A percentile compares a stretch with the other conserved stretches of the same genome.
Evolutionary conservation across 2,113 vertebrate species (phyloP).

Genomic region (Micromys minutus): DNA sequence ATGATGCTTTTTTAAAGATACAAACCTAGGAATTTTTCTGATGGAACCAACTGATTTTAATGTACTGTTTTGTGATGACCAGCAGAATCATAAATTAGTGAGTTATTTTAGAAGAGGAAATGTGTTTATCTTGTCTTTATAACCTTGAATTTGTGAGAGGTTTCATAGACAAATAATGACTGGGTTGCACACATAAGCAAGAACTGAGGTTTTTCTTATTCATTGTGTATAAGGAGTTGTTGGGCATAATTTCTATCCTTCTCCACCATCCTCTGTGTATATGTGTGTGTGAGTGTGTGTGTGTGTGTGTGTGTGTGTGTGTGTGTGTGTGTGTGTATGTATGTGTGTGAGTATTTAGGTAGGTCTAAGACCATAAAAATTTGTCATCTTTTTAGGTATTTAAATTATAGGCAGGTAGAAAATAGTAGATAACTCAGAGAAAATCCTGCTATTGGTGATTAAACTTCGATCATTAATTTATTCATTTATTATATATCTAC

Average conservation of each 20-base stretch:
- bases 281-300: neutral
- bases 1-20: neutral
- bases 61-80: neutral
- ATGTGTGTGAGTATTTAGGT: neutral
- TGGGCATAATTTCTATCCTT: neutral
- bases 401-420: neutral
- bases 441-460: neutral
- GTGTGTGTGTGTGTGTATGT: neutral
- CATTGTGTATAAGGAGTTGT: neutral
- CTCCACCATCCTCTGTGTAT: too few species aligned
- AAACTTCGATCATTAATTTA: neutral
- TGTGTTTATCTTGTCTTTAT: constrained; percentile 11
- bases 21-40: constrained; percentile 23
- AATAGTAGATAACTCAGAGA: neutral
- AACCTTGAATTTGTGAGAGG: neutral
- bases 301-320: neutral
- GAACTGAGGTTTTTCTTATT: neutral
- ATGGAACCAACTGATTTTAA: neutral
- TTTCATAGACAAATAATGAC: constrained; percentile 1
- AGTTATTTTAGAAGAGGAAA: constrained; percentile 13
- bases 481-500: constrained; percentile 8
- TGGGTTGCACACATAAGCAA: neutral
- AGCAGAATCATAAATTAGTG: neutral
- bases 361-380: neutral
- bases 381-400: neutral